Base-by-base conservation (phyloP, 2,888 invertebrate genomes). In the Antheraea yamamai region DNA sequence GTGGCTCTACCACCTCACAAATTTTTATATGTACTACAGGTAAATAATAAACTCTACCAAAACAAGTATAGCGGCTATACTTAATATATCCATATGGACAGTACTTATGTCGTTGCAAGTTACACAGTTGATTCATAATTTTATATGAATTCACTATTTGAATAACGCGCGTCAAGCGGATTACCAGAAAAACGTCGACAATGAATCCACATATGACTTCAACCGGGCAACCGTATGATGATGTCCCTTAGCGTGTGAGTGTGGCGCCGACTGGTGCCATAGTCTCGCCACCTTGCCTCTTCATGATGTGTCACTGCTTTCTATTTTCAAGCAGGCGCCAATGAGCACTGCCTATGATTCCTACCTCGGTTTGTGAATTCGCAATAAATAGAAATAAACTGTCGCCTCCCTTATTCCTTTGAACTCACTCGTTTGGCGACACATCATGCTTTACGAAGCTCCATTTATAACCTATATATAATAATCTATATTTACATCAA, bases 281-380 rank as follows among this genome's bases (percentile, higher is more conserved):
- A 82, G 83, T 87, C 87, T 82, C 87, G 85, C 85, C 88, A 78
- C 72, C 77, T 78, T 81, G 76, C 83, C 78, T 84, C 84, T 81
- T 83, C 82, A 79, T 80, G 80, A 87, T 92, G 91, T 91, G 93
- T 93, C 92, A 92, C 88, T 80, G 81, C 88, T 89, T 91, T 92
- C 93, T 93, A 93, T 92, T 92, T 91, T 85, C 80, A 89, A 85
- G 79, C 85, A 84, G 91, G 90, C 91, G 91, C 91, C 90, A 81
- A 81, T 86, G 85, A 85, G 83, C 84, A 83, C 82, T 81, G 84
- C 83, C 87, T 84, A 83, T 83, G 85, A 85, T 83, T 78, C 80
- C 81, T 84, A 85, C 84, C 81, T 81, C 83, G 81, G 81, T 78
- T 77, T 79, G 81, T 66, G 75, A 80, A 79, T 75, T 75, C 77